A percentile compares a stretch with the other conserved stretches of the same genome.
Conservation (phyloP, 2,113 vertebrate species). For the Bombycilla garrulus region DNA sequence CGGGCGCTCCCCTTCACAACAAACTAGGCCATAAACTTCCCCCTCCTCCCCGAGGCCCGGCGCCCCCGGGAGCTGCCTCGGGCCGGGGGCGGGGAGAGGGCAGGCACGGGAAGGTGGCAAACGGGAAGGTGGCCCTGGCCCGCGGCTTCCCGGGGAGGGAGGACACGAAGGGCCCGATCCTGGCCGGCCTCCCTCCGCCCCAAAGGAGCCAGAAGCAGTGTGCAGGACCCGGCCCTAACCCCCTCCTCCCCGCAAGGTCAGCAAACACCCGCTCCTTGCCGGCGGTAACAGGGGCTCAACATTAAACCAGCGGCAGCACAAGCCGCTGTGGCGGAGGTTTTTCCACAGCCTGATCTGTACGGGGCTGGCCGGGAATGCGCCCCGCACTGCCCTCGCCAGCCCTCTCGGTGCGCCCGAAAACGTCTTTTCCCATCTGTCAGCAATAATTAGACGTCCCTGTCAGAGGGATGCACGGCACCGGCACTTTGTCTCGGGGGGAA, state of each 20-base stretch:
- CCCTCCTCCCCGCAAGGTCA: neutral
- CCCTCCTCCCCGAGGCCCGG: neutral
- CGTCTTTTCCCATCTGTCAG: neutral
- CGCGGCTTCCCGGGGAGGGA: neutral
- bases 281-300: neutral
- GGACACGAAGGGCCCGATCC: neutral
- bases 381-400: neutral
- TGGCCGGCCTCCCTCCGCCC: neutral
- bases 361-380: neutral
- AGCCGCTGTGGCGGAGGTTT: neutral
- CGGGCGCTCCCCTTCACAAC: neutral
- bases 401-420: neutral
- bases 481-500: neutral
- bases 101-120: neutral
- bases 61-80: neutral
- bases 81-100: neutral
- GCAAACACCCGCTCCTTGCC: neutral
- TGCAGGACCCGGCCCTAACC: neutral
- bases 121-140: neutral
- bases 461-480: neutral
- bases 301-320: neutral
- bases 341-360: neutral
- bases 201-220: neutral
- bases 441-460: neutral
- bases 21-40: neutral